Base-by-base conservation (phyloP, 2,888 invertebrate genomes). In the Pyrochroa serraticornis region DNA sequence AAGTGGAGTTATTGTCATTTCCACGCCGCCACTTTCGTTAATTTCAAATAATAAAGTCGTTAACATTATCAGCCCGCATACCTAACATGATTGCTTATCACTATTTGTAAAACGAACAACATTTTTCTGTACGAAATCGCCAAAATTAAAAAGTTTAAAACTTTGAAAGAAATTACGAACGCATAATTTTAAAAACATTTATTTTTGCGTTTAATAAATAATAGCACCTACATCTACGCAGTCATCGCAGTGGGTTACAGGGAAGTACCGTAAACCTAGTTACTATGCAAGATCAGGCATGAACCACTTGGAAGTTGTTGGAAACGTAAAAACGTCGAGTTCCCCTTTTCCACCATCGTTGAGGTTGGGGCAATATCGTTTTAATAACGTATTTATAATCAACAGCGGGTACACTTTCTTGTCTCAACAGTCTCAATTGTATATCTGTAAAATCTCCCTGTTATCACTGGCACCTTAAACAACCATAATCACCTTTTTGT, bases 311-410 rank as follows among this genome's bases (percentile, higher is more conserved):
- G 0, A 57, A 47, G 12, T 55, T 57, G 6, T 53, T 22, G 44
- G 61, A 60, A 1, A 50, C 67, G 44, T 64, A 68, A 30, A 63
- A 51, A 32, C 67, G 68, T 54, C 75, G 72, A 2, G 75, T 75
- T 9, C 76, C 76, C 41, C 76, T 62, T 64, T 67, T 75, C 76
- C 76, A 76, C 76, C 76, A 76, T 30, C 63, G 58, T 14, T 64
- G 63, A 48, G 72, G 69, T 32, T 47, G 48, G 1, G 75, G 72
- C 5, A 69, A 30, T 22, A 74, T 52, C 2, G 65, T 60, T 46
- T 65, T 71, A 12, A 68, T 41, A 9, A 75, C 54, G 49, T 75
- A 76, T 64, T 76, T 75, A 49, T 75, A 75, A 45, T 74, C 71
- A 10, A 75, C 66, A 3, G 68, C 70, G 3, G 71, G 71, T n/a